A percentile compares a stretch with the other conserved stretches of the same genome.
Evolutionary conservation across 2,797 vertebrate genomes (phyloP).

Genomic region (Hylomyscus alleni): DNA sequence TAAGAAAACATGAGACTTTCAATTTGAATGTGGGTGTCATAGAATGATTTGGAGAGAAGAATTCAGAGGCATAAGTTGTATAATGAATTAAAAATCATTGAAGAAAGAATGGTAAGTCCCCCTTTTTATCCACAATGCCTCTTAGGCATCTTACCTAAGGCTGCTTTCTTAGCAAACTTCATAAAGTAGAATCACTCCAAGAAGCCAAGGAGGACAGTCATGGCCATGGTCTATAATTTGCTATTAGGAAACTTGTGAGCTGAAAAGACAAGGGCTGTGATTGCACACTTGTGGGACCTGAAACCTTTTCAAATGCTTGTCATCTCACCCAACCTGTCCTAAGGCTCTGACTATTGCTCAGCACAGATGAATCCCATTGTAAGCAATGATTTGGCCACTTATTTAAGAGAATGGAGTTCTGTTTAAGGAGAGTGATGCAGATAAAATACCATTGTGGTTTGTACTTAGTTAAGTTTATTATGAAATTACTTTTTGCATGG

Average conservation of each 20-base stretch:
- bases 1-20: background rate
- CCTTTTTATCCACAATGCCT: background rate
- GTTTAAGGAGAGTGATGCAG: background rate
- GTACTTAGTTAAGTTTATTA: background rate
- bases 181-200: background rate
- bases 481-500: background rate
- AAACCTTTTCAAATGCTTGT: constrained; percentile 61
- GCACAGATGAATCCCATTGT: background rate
- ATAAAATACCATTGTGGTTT: constrained; percentile 18
- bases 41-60: background rate
- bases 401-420: constrained; percentile 10
- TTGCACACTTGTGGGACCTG: background rate
- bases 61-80: background rate
- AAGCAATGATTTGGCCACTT: background rate
- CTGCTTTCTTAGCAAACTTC: background rate
- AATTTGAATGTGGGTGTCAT: background rate
- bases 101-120: background rate
- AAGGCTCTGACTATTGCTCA: constrained; percentile 5
- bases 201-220: background rate
- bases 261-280: background rate
- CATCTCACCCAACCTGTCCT: constrained; percentile 13
- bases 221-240: background rate
- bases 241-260: background rate
- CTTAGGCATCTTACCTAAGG: background rate
- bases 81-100: background rate